Conservation (phyloP, 2,113 vertebrate species). For the Andinoacara biseriatus region DNA sequence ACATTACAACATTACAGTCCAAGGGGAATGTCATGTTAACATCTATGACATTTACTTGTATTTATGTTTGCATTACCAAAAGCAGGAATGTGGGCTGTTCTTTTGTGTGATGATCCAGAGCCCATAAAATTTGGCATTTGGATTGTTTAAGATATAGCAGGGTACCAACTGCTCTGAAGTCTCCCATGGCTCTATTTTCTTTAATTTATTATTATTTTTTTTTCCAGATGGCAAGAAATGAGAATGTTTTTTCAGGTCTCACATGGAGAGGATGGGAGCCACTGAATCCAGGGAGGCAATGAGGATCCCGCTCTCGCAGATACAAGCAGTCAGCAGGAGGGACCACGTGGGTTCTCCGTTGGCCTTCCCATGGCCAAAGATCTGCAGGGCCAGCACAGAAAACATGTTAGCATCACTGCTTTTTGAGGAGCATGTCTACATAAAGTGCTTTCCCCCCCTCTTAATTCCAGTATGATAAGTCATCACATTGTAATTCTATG, state of each 20-base stretch:
- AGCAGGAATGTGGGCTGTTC: slow-evolving; percentile 8
- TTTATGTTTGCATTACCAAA: not conserved
- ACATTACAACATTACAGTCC: not conserved
- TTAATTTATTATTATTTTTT: not conserved
- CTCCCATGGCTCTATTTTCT: slow-evolving; percentile 1
- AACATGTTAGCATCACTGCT: not conserved
- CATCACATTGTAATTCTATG: not conserved
- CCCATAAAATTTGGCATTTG: slow-evolving; percentile 45
- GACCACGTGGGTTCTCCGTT: slow-evolving; percentile 99
- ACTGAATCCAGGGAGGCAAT: slow-evolving; percentile 96
- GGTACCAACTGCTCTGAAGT: slow-evolving; percentile 29
- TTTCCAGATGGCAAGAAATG: slow-evolving; percentile 8
- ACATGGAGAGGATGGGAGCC: slow-evolving; percentile 98
- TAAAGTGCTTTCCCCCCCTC: not conserved
- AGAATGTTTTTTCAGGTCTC: slow-evolving; percentile 60
- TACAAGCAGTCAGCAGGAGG: slow-evolving; percentile 92
- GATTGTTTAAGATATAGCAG: slow-evolving; percentile 21
- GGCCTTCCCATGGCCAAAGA: slow-evolving; percentile 97
- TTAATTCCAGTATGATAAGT: not conserved
- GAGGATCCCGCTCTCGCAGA: slow-evolving; percentile 97
- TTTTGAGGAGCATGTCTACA: not conserved
- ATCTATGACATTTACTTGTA: slow-evolving; percentile 20
- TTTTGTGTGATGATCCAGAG: slow-evolving; percentile 31
- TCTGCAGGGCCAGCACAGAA: slow-evolving; percentile 75
- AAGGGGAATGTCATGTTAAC: not conserved